These are phyloP conservation scores for Andrena camellia DNA, from an alignment of 2,888 invertebrate genomes.

Conservation along the genomic window DNA sequence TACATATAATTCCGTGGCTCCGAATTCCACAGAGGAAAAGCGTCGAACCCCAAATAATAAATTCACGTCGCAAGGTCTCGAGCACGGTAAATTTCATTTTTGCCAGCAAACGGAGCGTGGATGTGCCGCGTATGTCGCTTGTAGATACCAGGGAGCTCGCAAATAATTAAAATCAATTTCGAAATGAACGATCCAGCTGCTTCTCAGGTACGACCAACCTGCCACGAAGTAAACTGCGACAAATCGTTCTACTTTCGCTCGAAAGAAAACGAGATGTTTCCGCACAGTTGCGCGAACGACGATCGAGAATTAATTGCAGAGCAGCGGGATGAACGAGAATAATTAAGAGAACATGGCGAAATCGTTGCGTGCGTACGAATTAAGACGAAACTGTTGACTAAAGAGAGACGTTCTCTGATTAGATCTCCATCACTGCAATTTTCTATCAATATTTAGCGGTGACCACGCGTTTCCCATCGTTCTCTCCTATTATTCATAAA, in stretches of 20 bases:
- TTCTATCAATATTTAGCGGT: background rate
- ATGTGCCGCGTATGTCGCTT: no score
- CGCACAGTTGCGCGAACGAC: slow-evolving; percentile 7
- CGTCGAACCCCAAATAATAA: no score
- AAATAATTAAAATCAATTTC: slow-evolving; percentile 16
- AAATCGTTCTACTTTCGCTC: slow-evolving; percentile 1
- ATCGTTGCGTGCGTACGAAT: slow-evolving; percentile 20
- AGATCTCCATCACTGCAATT: background rate
- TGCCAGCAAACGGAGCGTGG: no score
- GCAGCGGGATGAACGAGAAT: slow-evolving; percentile 20
- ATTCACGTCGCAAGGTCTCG: no score
- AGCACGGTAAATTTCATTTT: no score
- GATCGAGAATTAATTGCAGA: slow-evolving; percentile 27
- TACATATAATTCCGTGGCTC: no score
- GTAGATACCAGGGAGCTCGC: background rate
- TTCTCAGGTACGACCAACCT: background rate
- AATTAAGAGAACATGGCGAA: slow-evolving; percentile 18
- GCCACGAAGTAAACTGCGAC: slow-evolving; percentile 5
- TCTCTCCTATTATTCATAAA: background rate
- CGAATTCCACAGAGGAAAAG: no score
- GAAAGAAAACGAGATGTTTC: slow-evolving; percentile 8
- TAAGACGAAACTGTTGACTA: slow-evolving; percentile 16
- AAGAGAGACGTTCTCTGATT: slow-evolving; percentile 11
- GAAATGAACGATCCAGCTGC: background rate
- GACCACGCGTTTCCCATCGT: background rate